Base-by-base conservation (phyloP, 1,140 invertebrate species). In the Ceratina calcarata region DNA sequence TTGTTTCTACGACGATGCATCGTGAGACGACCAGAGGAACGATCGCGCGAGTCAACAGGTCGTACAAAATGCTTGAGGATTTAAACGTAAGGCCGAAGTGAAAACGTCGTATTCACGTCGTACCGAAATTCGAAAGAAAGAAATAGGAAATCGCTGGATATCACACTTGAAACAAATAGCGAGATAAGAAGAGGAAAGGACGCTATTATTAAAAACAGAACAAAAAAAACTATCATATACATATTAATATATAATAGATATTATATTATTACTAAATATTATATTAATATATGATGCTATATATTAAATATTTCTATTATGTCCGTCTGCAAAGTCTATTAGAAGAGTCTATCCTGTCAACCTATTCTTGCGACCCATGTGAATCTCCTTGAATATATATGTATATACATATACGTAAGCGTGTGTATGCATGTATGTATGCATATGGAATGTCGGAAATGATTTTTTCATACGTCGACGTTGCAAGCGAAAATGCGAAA, bases 241-340 rank as follows among this genome's bases (percentile, higher is more conserved):
- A 87, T 87, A 87, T 87, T 83, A 87, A 88, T 87, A 85, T 81
- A 88, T 90, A 82, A 88, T 88, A 89, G 80, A 86, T 85, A 89
- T 87, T 88, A 89, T 89, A 90, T 89, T 88, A 88, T 84, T 89
- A 88, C 82, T 82, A 72, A 86, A 89, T 89, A 88, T 88, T 89
- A 86, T 88, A 89, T 85, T 82, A 88, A 86, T 89, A 89, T 89
- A 89, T 78, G 82, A 89, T 89, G 85, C 89, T 91, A 89, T 91
- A 92, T 87, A 92, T 91, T 89, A 91, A 91, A 90, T 91, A 92
- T 92, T 92, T 91, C 91, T 92, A 92, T 92, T 92, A 92, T 90
- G 91, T 91, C 89, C 88, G 88, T 92, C 90, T 92, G 91, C 91
- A 92, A 92, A 92, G 91, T 92, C 91, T 92, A 92, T 92, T 92